Evolutionary conservation across 2,888 invertebrate species (phyloP).

Genomic region (Cerceris rybyensis): DNA sequence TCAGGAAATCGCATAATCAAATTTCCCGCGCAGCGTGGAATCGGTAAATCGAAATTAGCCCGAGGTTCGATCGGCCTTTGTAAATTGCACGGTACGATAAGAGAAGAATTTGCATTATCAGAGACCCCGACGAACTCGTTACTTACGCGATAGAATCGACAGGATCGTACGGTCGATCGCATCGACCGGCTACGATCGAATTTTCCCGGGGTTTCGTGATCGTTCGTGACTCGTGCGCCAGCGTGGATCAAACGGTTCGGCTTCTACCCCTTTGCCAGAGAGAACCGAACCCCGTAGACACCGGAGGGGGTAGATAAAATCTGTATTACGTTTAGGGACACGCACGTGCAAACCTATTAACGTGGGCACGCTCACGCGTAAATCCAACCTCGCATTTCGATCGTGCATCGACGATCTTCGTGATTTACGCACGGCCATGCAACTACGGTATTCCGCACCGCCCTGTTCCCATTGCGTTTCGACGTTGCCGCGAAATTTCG

Average conservation of each 20-base stretch:
- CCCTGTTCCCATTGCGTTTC: constrained; percentile 38
- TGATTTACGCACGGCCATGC: constrained; percentile 58
- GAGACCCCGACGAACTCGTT: constrained; percentile 14
- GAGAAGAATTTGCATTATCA: constrained; percentile 8
- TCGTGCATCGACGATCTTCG: constrained; percentile 24
- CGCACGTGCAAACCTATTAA: constrained; percentile 72
- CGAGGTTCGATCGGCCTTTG: constrained; percentile 18
- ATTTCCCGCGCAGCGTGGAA: no score
- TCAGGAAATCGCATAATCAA: no score
- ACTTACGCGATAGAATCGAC: constrained; percentile 45
- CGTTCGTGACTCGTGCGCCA: constrained; percentile 33
- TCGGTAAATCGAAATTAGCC: background rate
- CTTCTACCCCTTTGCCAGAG: constrained; percentile 35
- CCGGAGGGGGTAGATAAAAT: constrained; percentile 73
- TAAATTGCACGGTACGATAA: background rate
- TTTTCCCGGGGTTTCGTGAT: constrained; percentile 60
- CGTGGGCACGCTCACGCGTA: constrained; percentile 60
- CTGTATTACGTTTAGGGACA: constrained; percentile 74
- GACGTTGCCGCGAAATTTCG: constrained; percentile 49
- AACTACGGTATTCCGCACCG: constrained; percentile 46
- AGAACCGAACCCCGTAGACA: constrained; percentile 45
- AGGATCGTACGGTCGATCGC: constrained; percentile 33
- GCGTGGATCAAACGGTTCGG: constrained; percentile 68
- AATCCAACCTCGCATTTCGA: constrained; percentile 34
- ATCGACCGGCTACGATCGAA: constrained; percentile 53